A percentile compares a stretch with the other conserved stretches of the same genome.
These are phyloP conservation scores for Eupithecia vulgata DNA, from an alignment of 2,888 invertebrate genomes.

Conservation along the genomic window DNA sequence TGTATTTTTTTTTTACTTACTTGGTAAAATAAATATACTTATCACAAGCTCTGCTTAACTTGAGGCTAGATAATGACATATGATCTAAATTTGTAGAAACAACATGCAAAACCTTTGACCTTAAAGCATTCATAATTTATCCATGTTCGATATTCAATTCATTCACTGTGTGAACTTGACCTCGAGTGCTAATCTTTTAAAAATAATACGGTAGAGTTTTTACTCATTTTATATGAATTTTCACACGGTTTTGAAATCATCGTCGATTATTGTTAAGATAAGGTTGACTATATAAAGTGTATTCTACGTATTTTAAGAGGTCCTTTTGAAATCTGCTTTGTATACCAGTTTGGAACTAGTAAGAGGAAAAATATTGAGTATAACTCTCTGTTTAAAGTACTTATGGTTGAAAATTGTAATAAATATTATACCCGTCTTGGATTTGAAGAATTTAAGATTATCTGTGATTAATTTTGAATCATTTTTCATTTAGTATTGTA, in stretches of 20 bases:
- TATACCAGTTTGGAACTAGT: too few species aligned
- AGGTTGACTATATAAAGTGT: not conserved
- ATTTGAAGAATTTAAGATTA: not conserved
- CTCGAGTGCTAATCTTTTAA: conserved; percentile 29
- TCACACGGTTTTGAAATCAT: conserved; percentile 15
- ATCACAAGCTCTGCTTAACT: too few species aligned
- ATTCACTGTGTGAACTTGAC: conserved; percentile 28
- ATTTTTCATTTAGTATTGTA: not conserved
- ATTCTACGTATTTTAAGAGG: not conserved
- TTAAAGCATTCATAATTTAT: not conserved
- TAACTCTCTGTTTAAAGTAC: too few species aligned
- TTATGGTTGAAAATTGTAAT: too few species aligned
- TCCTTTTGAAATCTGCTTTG: not conserved
- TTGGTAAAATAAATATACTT: too few species aligned
- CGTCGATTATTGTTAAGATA: conserved; percentile 8
- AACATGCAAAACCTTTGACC: not conserved
- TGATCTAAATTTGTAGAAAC: not conserved
- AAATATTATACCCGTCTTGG: not conserved
- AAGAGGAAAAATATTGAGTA: too few species aligned
- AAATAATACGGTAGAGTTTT: conserved; percentile 20
- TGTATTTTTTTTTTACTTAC: too few species aligned
- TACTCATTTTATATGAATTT: conserved; percentile 4
- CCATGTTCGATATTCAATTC: conserved; percentile 15
- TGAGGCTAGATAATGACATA: not conserved
- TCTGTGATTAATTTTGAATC: not conserved